phyloP scores from a whole-genome alignment of 2,888 invertebrate species.

The Apodemia zela region DNA sequence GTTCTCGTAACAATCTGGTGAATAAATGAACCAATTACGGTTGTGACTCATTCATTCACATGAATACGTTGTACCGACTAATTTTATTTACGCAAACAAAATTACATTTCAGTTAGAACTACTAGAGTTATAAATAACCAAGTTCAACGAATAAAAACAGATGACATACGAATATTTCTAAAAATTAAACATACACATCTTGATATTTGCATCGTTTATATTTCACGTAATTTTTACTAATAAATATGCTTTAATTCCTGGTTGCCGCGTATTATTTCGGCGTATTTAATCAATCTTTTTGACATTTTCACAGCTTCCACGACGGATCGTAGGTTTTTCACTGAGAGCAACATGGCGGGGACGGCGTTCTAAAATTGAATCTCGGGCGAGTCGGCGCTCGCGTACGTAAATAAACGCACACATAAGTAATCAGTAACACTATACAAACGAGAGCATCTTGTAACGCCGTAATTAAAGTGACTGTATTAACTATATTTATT shows the following conservation, averaged over 20 bases:
- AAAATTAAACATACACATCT: slow-evolving; percentile 17
- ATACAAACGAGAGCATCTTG: slow-evolving; percentile 63
- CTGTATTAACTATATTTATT: slow-evolving; percentile 14
- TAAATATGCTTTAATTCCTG: neutral
- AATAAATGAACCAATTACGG: slow-evolving; percentile 63
- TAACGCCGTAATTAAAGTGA: slow-evolving; percentile 43
- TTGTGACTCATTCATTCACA: slow-evolving; percentile 73
- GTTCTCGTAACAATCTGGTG: slow-evolving; percentile 48
- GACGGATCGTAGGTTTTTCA: slow-evolving; percentile 75
- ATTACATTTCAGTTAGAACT: slow-evolving; percentile 31
- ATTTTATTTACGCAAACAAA: slow-evolving; percentile 54
- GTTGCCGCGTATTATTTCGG: slow-evolving; percentile 7
- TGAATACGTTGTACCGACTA: slow-evolving; percentile 56
- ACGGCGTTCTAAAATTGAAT: slow-evolving; percentile 79
- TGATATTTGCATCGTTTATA: neutral
- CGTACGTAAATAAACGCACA: slow-evolving; percentile 81
- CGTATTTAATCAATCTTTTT: slow-evolving; percentile 38
- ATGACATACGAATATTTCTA: slow-evolving; percentile 12
- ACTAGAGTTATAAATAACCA: slow-evolving; percentile 24
- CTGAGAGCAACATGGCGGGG: slow-evolving; percentile 78
- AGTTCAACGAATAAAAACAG: slow-evolving; percentile 21
- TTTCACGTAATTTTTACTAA: neutral
- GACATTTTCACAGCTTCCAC: slow-evolving; percentile 58
- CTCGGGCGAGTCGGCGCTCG: slow-evolving; percentile 81
- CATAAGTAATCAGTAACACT: slow-evolving; percentile 76